phyloP scores from a whole-genome alignment of 2,113 vertebrate genomes.

The Mugil cephalus region DNA sequence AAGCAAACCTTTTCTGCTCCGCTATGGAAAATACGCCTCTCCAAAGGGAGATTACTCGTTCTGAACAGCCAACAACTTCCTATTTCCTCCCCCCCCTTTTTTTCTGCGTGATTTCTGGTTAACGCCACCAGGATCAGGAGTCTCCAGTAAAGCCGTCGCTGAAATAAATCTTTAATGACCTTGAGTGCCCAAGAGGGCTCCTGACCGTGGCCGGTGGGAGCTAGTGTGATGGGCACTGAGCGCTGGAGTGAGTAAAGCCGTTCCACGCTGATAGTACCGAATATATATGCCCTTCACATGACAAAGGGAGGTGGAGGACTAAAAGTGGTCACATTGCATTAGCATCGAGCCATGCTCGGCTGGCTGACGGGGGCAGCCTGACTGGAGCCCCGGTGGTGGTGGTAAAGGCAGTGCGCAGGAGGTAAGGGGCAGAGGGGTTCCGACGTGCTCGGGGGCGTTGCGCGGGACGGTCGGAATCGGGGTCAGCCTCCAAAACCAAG shows the following conservation, averaged over 20 bases:
- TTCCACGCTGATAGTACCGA: constrained; percentile 59
- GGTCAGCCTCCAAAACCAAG: constrained; percentile 77
- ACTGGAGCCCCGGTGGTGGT: constrained; percentile 67
- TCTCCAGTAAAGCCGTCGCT: constrained; percentile 18
- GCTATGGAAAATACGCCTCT: not conserved
- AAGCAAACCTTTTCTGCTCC: not conserved
- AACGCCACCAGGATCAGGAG: constrained; percentile 18
- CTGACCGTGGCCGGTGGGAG: constrained; percentile 16
- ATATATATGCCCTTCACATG: constrained; percentile 74
- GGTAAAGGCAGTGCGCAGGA: constrained; percentile 57
- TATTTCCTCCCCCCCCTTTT: constrained; percentile 1
- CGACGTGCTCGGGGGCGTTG: constrained; percentile 56
- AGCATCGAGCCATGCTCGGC: constrained; percentile 64
- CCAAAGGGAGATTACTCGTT: not conserved
- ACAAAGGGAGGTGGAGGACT: constrained; percentile 69
- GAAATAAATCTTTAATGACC: constrained; percentile 64
- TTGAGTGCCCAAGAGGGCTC: constrained; percentile 42
- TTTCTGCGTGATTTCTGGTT: constrained; percentile 23
- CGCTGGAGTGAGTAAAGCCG: constrained; percentile 32
- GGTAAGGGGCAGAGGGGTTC: constrained; percentile 52
- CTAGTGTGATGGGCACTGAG: constrained; percentile 35
- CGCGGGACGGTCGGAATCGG: constrained; percentile 59
- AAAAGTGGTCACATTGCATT: constrained; percentile 76
- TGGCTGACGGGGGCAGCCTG: constrained; percentile 62
- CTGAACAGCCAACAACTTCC: constrained; percentile 20